Evolutionary conservation across 2,888 invertebrate species (phyloP), one percentile per base, ranked within the genome.

Genomic region (Xanthia togata): DNA sequence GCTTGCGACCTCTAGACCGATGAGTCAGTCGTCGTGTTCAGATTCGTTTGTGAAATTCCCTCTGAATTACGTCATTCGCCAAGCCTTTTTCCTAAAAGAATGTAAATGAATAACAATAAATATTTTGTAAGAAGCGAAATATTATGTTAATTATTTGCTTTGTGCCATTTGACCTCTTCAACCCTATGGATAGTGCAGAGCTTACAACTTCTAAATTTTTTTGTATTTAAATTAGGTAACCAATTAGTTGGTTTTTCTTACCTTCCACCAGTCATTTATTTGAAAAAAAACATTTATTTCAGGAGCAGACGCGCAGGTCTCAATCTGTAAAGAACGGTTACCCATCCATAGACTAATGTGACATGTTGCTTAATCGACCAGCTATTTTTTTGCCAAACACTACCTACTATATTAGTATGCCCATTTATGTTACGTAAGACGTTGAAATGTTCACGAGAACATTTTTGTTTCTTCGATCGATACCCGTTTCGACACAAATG

Each of bases 391-490:
- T 31, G 35, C 26, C 17, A 38, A 9, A 3, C 26, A n/a, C 5
- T 3, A 55, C 11, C 5, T 1, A 55, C 5, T 63, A 4, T 55
- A 8, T 20, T n/a, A 31, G 38, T 62, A 62, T 53, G 3, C 53
- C 63, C 9, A 23, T 57, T n/a, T 17, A 55, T 20, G 38, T 70
- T 73, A 68, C 64, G 53, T 70, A 74, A 73, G 59, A 35, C n/a
- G 26, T 35, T 6, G 20, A 62, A 83, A 78, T 78, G 20, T 79
- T 78, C 41, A 50, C 17, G 35, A 20, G 35, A 67, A 67, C n/a
- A 41, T 65, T 79, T 70, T 68, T 79, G 60, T 73, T 79, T 70
- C 26, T 4, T 20, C 63, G 63, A 71, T 82, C 81, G 69, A 81
- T 84, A 70, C 23, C 50, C 26, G 41, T 73, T 80, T 67, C 53